phyloP scores from a whole-genome alignment of 2,888 invertebrate genomes.

The Mechanitis mazaeus region DNA sequence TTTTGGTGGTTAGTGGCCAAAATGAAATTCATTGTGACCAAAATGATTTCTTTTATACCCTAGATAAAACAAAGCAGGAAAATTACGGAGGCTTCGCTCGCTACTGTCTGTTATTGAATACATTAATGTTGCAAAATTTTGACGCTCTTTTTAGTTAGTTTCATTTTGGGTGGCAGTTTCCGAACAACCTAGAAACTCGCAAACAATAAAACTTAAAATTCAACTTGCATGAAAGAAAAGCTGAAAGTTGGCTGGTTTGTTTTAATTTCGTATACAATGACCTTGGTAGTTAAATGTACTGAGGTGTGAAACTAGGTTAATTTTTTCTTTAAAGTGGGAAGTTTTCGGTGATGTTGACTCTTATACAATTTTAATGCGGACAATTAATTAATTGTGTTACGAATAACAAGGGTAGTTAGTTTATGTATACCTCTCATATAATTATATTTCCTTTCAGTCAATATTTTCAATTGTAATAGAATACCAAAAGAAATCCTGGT shows the following conservation, averaged over 20 bases:
- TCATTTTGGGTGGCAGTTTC: conserved; percentile 19
- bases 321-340: background rate
- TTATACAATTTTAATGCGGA: too few species aligned
- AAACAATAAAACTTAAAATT: conserved; percentile 18
- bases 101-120: conserved; percentile 58
- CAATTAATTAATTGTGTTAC: too few species aligned
- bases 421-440: too few species aligned
- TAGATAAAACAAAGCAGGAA: conserved; percentile 70
- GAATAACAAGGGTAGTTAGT: too few species aligned
- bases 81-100: conserved; percentile 58
- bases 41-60: conserved; percentile 69
- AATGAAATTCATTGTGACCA: conserved; percentile 68
- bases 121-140: conserved; percentile 53
- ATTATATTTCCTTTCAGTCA: too few species aligned
- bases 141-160: conserved; percentile 38
- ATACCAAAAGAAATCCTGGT: too few species aligned
- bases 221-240: conserved; percentile 11
- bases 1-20: conserved; percentile 59
- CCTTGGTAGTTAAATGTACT: conserved; percentile 1
- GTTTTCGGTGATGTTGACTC: background rate
- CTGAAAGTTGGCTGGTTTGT: conserved; percentile 15
- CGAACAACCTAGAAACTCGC: conserved; percentile 5
- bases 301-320: conserved; percentile 2
- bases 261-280: conserved; percentile 12
- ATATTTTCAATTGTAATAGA: too few species aligned